These are phyloP conservation scores for Elegia similella DNA, from an alignment of 2,888 invertebrate species.

Conservation along the genomic window DNA sequence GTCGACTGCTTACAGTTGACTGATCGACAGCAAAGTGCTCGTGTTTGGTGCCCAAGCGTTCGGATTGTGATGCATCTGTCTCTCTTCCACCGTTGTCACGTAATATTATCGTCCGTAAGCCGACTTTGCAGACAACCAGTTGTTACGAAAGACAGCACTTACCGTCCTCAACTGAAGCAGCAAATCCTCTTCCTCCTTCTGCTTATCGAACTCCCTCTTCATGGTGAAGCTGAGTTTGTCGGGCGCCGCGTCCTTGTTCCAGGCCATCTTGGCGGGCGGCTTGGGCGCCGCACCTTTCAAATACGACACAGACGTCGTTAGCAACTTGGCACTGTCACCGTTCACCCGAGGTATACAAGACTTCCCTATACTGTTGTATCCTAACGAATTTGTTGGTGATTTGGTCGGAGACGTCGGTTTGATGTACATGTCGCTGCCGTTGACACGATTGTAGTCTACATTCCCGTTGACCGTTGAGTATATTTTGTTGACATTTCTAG, in stretches of 20 bases:
- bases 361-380: slow-evolving; percentile 78
- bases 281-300: slow-evolving; percentile 79
- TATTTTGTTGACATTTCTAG: slow-evolving; percentile 83
- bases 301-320: slow-evolving; percentile 82
- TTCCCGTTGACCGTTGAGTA: slow-evolving; percentile 78
- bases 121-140: too few species aligned
- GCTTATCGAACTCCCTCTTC: slow-evolving; percentile 94
- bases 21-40: too few species aligned
- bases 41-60: too few species aligned
- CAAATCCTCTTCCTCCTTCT: slow-evolving; percentile 93
- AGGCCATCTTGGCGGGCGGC: slow-evolving; percentile 82
- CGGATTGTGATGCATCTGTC: too few species aligned
- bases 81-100: too few species aligned
- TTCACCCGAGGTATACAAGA: slow-evolving; percentile 64
- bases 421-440: slow-evolving; percentile 75
- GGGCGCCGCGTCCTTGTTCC: slow-evolving; percentile 86
- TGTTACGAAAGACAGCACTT: slow-evolving; percentile 60
- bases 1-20: too few species aligned
- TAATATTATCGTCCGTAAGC: too few species aligned
- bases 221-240: slow-evolving; percentile 95
- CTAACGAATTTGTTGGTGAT: slow-evolving; percentile 81
- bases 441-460: slow-evolving; percentile 56
- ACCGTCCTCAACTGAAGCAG: slow-evolving; percentile 92
- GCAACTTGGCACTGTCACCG: slow-evolving; percentile 71
- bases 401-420: slow-evolving; percentile 86